Conservation (phyloP, 1,140 invertebrate species). For the Drosophila parabipectinata region DNA sequence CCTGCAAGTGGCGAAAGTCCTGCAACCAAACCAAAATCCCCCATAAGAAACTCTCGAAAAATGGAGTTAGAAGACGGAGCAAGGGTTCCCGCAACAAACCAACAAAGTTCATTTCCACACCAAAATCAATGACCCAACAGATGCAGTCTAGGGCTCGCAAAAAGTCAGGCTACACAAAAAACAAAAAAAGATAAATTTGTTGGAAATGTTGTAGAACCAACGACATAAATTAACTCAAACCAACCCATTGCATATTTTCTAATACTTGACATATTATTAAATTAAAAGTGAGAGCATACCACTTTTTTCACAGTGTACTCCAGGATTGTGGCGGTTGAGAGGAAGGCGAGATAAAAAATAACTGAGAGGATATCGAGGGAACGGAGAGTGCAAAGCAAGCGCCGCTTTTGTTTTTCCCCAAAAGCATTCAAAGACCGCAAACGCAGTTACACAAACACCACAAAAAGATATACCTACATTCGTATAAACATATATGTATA, state of each 20-base stretch:
- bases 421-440: constrained; percentile 53
- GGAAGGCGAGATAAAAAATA: constrained; percentile 22
- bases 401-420: constrained; percentile 74
- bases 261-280: neutral
- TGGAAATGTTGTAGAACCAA: neutral
- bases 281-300: neutral
- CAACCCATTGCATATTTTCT: neutral
- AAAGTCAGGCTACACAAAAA: constrained; percentile 6
- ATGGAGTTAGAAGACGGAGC: constrained; percentile 11
- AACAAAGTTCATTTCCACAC: constrained; percentile 79
- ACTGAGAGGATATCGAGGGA: constrained; percentile 1
- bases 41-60: constrained; percentile 15
- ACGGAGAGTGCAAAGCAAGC: constrained; percentile 36
- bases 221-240: neutral
- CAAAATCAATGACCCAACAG: constrained; percentile 79
- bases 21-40: constrained; percentile 28
- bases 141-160: constrained; percentile 30
- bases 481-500: constrained; percentile 9
- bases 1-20: constrained; percentile 74
- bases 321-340: constrained; percentile 63
- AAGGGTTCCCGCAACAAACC: constrained; percentile 44
- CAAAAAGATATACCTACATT: constrained; percentile 22
- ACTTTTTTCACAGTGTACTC: neutral
- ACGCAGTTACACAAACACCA: constrained; percentile 70
- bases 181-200: neutral